Evolutionary conservation across 1,140 invertebrate species (phyloP), one percentile per base, ranked within the genome.

Genomic region (Micrasema longulum): DNA sequence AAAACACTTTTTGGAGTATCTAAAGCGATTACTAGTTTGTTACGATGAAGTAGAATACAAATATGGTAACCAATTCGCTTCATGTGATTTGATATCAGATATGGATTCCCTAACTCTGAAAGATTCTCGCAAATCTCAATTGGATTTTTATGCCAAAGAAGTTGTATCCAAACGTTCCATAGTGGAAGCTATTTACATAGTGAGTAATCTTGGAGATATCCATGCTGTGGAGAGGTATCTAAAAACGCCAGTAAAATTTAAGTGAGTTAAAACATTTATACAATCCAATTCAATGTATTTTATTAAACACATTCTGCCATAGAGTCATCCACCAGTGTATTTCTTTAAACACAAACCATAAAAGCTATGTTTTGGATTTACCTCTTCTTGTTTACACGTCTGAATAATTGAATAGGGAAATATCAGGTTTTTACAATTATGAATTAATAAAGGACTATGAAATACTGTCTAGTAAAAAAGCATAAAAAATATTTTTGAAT

Each of bases 151-250:
- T 11, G 63, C 10, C 67, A 48, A 69, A 11, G 60, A 72, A 48
- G 69, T 70, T n/a, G 38, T 77, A 1, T 69, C 11, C 9, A 80
- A 84, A 67, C 76, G 78, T 67, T 73, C 77, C 0, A 72, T 83
- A 1, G 68, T 85, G 20, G 89, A 91, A 77, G 82, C 84, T 47
- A 76, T 90, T 10, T 89, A 90, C 76, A 79, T 90, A 64, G 76
- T 90, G 35, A 82, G 87, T 65, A 87, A 89, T 80, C 80, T 90
- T 69, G 85, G 88, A 41, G 80, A 89, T 79, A n/a, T 76, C 0
- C 80, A 82, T 53, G 83, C 85, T 22, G 77, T 89, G 47, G 77
- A 72, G 55, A 83, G 88, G 76, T 85, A 82, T 76, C 72, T 89
- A 57, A 80, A 69, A 36, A 69, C 83, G 35, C 73, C 79, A 11